Evolutionary conservation across 2,113 vertebrate species (phyloP).

Genomic region (Ondatra zibethicus): DNA sequence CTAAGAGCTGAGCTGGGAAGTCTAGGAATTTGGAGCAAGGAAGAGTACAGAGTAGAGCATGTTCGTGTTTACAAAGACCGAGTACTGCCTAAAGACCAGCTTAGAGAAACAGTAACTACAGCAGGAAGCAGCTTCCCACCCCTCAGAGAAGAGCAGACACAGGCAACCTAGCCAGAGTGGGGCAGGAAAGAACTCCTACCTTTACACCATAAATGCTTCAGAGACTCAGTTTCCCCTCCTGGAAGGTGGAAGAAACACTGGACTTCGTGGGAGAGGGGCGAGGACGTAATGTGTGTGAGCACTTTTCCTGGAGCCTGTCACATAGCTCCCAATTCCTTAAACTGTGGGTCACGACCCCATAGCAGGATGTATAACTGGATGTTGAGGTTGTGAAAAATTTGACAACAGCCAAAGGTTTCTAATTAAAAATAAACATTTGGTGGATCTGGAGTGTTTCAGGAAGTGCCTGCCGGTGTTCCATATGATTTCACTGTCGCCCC

Average conservation of each 20-base stretch:
- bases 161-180: neutral
- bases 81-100: neutral
- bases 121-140: neutral
- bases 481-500: neutral
- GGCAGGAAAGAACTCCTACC: neutral
- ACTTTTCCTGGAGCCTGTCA: neutral
- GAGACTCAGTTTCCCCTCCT: neutral
- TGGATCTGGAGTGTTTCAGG: neutral
- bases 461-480: neutral
- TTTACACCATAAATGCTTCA: neutral
- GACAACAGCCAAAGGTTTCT: neutral
- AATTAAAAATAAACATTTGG: neutral
- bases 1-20: constrained; percentile 26
- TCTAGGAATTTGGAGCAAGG: neutral
- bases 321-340: neutral
- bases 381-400: neutral
- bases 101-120: neutral
- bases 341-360: neutral
- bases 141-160: neutral
- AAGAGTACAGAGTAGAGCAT: neutral
- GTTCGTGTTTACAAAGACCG: neutral
- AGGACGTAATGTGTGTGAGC: neutral
- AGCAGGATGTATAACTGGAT: neutral
- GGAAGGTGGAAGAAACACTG: neutral
- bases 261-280: neutral